Percentiles rank a stretch among this genome's conserved stretches.
Evolutionary conservation across 2,797 vertebrate species (phyloP).

Genomic region (Pelodytes ibericus): DNA sequence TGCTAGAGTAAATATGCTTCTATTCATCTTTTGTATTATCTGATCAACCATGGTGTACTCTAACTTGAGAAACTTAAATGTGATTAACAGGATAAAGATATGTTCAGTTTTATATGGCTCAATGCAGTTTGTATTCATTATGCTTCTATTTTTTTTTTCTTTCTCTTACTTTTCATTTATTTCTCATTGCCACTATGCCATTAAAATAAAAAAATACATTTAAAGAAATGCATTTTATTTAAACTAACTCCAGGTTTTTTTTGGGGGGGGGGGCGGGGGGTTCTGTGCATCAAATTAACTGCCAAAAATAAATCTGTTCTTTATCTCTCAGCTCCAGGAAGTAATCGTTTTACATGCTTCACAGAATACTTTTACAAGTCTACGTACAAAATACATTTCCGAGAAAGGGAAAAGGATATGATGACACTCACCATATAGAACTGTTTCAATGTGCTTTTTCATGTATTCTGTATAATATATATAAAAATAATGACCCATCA

Average conservation of each 20-base stretch:
- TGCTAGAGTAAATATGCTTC: background rate
- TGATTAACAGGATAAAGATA: conserved; percentile 17
- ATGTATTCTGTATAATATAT: too few species aligned
- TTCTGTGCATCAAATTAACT: conserved; percentile 29
- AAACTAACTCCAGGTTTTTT: background rate
- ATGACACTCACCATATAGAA: too few species aligned
- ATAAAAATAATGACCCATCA: too few species aligned
- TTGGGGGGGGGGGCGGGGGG: too few species aligned
- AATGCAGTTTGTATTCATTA: too few species aligned
- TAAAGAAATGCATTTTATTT: conserved; percentile 10
- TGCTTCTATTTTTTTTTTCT: too few species aligned
- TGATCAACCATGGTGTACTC: background rate
- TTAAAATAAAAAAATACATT: too few species aligned
- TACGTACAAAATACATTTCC: background rate
- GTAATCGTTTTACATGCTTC: background rate
- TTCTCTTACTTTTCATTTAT: too few species aligned
- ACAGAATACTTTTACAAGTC: background rate
- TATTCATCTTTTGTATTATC: background rate
- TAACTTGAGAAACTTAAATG: background rate
- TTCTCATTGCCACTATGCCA: too few species aligned
- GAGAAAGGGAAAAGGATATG: too few species aligned
- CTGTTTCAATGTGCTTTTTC: too few species aligned
- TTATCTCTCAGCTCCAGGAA: conserved; percentile 16
- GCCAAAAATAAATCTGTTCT: conserved; percentile 19
- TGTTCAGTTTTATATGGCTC: too few species aligned